Evolutionary conservation across 2,797 vertebrate genomes (phyloP).

Genomic region (Podarcis siculus): DNA sequence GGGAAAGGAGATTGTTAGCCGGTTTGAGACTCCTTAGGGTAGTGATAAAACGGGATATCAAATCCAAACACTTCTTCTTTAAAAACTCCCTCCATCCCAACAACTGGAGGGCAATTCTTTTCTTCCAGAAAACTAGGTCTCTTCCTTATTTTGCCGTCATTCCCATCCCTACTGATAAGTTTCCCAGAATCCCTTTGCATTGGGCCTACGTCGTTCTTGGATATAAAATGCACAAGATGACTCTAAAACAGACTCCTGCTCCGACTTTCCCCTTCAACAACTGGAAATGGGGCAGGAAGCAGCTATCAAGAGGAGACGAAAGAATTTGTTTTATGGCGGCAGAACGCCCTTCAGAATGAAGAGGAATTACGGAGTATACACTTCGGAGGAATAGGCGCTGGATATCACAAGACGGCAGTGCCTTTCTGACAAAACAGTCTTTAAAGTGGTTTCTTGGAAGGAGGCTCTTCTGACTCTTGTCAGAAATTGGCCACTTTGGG

Average conservation of each 20-base stretch:
- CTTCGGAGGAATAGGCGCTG: not conserved
- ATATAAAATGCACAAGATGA: not conserved
- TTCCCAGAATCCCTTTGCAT: not conserved
- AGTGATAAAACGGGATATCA: no score
- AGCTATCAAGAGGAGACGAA: slow-evolving; percentile 8
- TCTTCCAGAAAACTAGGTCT: not conserved
- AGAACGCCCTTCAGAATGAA: not conserved
- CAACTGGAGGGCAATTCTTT: not conserved
- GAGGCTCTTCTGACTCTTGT: not conserved
- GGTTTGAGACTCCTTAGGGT: no score
- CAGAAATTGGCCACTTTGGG: not conserved
- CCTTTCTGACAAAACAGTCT: not conserved
- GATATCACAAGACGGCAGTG: not conserved
- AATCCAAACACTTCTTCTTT: not conserved
- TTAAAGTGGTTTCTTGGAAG: slow-evolving; percentile 2
- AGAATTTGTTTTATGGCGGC: not conserved
- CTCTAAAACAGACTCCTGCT: not conserved
- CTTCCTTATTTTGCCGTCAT: not conserved
- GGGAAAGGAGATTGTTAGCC: no score
- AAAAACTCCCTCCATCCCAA: not conserved
- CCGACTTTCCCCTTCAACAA: not conserved
- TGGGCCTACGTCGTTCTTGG: not conserved
- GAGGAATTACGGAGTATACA: not conserved
- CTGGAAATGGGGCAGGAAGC: slow-evolving; percentile 17
- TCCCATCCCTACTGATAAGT: not conserved